These are phyloP conservation scores for Ameiurus melas DNA, from an alignment of 2,113 vertebrate genomes.

Conservation along the genomic window DNA sequence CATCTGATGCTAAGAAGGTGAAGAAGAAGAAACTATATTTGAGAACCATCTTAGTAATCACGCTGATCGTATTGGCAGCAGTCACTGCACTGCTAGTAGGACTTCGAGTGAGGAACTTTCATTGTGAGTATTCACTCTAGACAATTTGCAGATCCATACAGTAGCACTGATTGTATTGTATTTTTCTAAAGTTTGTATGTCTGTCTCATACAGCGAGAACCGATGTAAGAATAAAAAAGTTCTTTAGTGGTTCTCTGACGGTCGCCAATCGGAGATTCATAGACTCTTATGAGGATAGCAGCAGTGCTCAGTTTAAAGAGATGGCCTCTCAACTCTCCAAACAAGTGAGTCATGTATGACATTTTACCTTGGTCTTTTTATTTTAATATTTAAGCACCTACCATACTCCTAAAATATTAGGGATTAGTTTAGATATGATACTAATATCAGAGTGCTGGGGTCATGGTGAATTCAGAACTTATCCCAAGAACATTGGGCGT, in stretches of 20 bases:
- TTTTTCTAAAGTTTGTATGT: not conserved
- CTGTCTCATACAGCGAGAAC: constrained; percentile 55
- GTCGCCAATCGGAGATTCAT: constrained; percentile 58
- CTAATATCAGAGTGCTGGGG: not conserved
- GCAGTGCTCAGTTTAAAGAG: constrained; percentile 54
- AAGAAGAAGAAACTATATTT: constrained; percentile 52
- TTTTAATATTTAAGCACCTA: not conserved
- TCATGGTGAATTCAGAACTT: not conserved
- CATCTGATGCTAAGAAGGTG: constrained; percentile 36
- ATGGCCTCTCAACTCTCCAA: constrained; percentile 57
- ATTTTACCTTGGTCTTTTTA: not conserved
- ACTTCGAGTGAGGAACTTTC: constrained; percentile 70
- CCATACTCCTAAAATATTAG: not conserved
- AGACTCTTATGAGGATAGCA: constrained; percentile 57
- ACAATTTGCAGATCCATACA: not conserved
- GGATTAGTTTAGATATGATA: not conserved
- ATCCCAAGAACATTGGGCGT: not conserved
- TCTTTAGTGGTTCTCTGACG: constrained; percentile 67
- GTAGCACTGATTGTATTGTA: not conserved
- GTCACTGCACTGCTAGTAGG: constrained; percentile 59
- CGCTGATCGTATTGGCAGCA: not conserved
- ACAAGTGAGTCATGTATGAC: constrained; percentile 57
- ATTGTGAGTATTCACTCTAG: constrained; percentile 61
- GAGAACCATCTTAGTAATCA: constrained; percentile 21
- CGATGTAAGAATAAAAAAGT: constrained; percentile 44